Evolutionary conservation across 2,888 invertebrate species (phyloP).

Genomic region (Thelaira solivaga): DNA sequence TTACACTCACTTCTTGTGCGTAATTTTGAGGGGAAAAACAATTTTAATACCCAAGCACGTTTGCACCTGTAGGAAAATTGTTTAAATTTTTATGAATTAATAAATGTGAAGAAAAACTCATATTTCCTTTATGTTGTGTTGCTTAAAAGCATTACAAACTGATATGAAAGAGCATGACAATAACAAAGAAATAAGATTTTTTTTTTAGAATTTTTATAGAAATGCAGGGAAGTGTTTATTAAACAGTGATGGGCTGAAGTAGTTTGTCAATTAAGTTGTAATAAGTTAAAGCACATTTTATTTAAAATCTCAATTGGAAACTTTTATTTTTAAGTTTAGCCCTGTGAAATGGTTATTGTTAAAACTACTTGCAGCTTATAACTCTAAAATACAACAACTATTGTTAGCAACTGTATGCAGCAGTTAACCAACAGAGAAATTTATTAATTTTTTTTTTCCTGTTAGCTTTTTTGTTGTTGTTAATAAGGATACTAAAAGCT

Average conservation of each 20-base stretch:
- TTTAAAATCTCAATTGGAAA: too few relatives aligned
- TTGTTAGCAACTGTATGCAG: not conserved
- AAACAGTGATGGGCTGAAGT: not conserved
- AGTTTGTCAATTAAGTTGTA: too few relatives aligned
- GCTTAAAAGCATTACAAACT: not conserved
- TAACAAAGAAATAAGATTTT: not conserved
- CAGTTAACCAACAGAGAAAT: constrained; percentile 46
- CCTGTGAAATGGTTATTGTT: too few relatives aligned
- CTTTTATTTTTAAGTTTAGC: too few relatives aligned
- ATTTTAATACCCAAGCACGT: not conserved
- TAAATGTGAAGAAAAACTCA: constrained; percentile 40
- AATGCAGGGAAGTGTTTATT: not conserved
- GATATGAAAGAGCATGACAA: not conserved
- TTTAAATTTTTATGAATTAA: constrained; percentile 58
- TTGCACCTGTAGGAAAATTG: constrained; percentile 40
- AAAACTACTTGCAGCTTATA: too few relatives aligned
- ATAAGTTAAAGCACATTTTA: too few relatives aligned
- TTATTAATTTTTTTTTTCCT: constrained; percentile 48
- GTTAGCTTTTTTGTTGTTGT: constrained; percentile 25
- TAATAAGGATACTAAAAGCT: constrained; percentile 16
- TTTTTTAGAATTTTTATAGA: constrained; percentile 26
- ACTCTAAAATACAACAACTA: too few relatives aligned
- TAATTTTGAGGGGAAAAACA: not conserved
- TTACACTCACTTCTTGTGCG: not conserved
- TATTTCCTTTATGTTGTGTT: constrained; percentile 11